Conservation (phyloP, 2,797 vertebrate species). For the Mus minutoides region DNA sequence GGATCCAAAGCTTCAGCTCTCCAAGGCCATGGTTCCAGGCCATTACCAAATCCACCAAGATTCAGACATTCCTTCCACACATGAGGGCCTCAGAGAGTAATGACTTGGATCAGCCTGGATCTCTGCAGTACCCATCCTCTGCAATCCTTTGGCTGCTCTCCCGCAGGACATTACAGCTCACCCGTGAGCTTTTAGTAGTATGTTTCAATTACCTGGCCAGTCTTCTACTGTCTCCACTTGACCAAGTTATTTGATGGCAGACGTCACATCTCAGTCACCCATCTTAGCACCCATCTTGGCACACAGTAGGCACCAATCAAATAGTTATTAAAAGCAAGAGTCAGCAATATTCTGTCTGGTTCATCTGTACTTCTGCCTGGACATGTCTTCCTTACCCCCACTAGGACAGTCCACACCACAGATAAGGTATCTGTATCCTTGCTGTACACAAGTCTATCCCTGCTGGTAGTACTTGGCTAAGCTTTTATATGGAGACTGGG, state of each 20-base stretch:
- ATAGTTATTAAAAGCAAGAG: background rate
- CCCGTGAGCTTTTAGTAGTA: background rate
- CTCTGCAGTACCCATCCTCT: background rate
- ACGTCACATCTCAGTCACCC: background rate
- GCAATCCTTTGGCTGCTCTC: background rate
- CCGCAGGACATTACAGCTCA: background rate
- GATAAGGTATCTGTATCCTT: background rate
- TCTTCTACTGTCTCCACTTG: background rate
- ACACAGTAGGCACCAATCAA: background rate
- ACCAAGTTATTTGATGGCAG: background rate
- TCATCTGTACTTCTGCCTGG: background rate
- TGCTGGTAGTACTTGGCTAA: background rate
- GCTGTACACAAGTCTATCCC: background rate
- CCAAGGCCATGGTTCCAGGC: background rate
- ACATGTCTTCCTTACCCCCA: background rate
- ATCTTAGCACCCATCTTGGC: background rate
- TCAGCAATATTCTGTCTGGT: background rate
- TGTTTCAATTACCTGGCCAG: background rate
- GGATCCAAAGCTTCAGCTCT: background rate
- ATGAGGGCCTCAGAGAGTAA: background rate
- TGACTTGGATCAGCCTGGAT: background rate
- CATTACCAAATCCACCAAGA: background rate
- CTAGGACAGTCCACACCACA: background rate
- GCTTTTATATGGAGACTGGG: background rate
- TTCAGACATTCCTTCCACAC: background rate